phyloP scores from a whole-genome alignment of 2,113 vertebrate genomes.

The Helogale parvula region DNA sequence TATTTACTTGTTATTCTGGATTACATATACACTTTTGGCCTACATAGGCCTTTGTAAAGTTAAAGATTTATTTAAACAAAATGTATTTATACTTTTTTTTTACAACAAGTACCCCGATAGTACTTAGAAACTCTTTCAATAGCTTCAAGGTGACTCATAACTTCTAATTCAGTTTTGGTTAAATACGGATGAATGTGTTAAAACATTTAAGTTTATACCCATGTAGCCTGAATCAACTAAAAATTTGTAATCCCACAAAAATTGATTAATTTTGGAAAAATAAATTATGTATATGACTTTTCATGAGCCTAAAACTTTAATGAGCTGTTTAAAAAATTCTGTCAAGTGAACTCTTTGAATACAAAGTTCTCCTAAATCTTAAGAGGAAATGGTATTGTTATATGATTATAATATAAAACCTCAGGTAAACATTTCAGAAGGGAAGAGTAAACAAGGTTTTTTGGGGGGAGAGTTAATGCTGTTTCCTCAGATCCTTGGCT shows the following conservation, averaged over 20 bases:
- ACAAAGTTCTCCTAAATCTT: constrained; percentile 23
- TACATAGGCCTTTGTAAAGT: neutral
- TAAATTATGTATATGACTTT: neutral
- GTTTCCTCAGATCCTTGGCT: no score
- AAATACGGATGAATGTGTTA: neutral
- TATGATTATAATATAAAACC: neutral
- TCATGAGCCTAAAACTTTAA: neutral
- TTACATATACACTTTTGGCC: neutral
- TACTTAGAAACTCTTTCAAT: neutral
- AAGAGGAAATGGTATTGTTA: neutral
- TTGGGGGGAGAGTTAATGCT: no score
- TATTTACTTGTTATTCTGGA: neutral
- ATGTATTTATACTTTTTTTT: neutral
- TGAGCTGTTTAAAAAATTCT: neutral
- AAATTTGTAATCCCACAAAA: neutral
- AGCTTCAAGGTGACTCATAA: neutral
- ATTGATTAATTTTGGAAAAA: constrained; percentile 17
- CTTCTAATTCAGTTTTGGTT: neutral
- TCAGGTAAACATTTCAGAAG: constrained; percentile 37
- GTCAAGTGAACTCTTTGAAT: neutral
- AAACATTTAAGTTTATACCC: constrained; percentile 13
- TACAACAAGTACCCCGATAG: neutral
- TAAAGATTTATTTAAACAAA: constrained; percentile 12
- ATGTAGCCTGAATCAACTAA: neutral
- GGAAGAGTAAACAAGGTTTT: neutral